Evolutionary conservation across 2,113 vertebrate genomes (phyloP).

Genomic region (Zosterops lateralis): DNA sequence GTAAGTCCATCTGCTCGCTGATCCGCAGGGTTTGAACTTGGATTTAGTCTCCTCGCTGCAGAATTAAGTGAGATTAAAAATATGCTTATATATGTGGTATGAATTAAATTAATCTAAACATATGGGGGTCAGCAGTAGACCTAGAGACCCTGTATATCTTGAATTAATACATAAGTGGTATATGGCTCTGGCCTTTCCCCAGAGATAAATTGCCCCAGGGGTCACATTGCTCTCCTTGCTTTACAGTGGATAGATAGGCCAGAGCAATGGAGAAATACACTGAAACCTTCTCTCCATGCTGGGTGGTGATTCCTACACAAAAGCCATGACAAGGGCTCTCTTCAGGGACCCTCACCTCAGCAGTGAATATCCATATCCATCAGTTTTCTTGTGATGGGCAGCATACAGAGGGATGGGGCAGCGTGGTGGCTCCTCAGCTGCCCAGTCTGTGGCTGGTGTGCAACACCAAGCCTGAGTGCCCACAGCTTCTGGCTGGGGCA

Average conservation of each 20-base stretch:
- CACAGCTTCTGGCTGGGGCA: not conserved
- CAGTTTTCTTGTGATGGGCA: not conserved
- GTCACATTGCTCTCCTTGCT: not conserved
- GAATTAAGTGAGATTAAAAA: not conserved
- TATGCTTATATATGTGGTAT: not conserved
- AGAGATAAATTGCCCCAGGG: not conserved
- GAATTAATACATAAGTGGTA: not conserved
- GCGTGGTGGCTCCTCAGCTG: fast-evolving
- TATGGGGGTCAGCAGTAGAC: not conserved
- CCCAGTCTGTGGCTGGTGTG: fast-evolving
- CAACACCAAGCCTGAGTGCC: fast-evolving
- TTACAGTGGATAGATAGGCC: not conserved
- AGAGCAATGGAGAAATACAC: not conserved
- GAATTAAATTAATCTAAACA: not conserved
- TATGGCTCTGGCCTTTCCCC: not conserved
- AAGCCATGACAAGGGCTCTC: fast-evolving
- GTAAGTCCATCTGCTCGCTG: not conserved
- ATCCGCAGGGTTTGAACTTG: not conserved
- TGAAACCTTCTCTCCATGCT: not conserved
- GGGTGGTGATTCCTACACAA: not conserved
- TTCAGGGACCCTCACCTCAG: not conserved
- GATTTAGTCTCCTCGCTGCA: not conserved
- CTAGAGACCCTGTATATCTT: not conserved
- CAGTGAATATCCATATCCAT: not conserved
- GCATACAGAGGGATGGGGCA: not conserved